These are phyloP conservation scores for Micrasema minimum DNA, from an alignment of 1,140 invertebrate genomes.

Conservation along the genomic window DNA sequence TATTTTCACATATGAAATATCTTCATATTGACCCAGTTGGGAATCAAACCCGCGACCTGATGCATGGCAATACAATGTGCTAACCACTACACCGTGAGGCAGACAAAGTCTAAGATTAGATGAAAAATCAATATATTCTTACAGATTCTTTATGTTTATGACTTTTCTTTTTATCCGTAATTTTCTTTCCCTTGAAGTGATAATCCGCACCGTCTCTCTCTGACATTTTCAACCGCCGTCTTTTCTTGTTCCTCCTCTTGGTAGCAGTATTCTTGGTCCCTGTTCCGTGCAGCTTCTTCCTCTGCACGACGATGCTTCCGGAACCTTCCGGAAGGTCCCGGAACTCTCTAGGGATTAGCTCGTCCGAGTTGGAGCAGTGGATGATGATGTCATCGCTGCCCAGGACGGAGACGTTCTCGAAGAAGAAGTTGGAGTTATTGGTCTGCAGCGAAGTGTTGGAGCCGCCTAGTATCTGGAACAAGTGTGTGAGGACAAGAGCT, in stretches of 20 bases:
- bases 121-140: neutral
- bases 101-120: too few species aligned
- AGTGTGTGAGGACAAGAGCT: too few species aligned
- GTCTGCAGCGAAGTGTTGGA: conserved; percentile 45
- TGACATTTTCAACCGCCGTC: conserved; percentile 37
- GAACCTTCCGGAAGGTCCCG: neutral
- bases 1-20: too few species aligned
- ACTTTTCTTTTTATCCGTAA: conserved; percentile 28
- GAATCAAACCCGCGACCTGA: too few species aligned
- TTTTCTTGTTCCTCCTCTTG: conserved; percentile 42
- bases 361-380: conserved; percentile 14
- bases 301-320: neutral
- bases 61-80: too few species aligned
- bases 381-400: conserved; percentile 22
- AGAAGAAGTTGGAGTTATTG: conserved; percentile 36
- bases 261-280: neutral
- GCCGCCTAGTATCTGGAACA: conserved; percentile 38
- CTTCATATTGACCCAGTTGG: too few species aligned
- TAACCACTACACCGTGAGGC: too few species aligned
- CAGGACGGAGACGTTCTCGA: conserved; percentile 38
- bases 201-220: conserved; percentile 23
- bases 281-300: conserved; percentile 1
- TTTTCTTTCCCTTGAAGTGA: conserved; percentile 34
- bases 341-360: conserved; percentile 16
- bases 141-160: conserved; percentile 35